phyloP scores from a whole-genome alignment of 2,113 vertebrate genomes.

The Sturnus vulgaris region DNA sequence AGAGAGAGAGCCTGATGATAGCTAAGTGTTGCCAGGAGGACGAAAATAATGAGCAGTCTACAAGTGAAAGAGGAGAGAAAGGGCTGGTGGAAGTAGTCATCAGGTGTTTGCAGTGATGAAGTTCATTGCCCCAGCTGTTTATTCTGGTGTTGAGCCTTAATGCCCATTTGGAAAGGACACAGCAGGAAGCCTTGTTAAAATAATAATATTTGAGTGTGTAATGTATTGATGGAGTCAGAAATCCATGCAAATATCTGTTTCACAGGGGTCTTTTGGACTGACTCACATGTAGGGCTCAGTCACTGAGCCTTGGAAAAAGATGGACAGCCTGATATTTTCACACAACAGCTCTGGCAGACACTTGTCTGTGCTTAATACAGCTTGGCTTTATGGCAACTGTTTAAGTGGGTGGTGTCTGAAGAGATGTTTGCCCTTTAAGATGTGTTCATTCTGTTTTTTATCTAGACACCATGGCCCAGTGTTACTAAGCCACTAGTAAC shows the following conservation, averaged over 20 bases:
- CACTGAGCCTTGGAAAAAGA: neutral
- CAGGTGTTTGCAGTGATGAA: conserved; percentile 71
- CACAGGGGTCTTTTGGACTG: neutral
- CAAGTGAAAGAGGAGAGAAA: conserved; percentile 5
- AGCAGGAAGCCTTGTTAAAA: conserved; percentile 57
- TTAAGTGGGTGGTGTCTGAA: neutral
- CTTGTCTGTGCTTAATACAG: neutral
- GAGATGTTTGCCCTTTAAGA: neutral
- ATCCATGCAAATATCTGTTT: conserved; percentile 13
- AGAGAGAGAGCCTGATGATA: conserved; percentile 34
- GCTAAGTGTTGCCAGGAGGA: conserved; percentile 62
- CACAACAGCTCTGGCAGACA: neutral
- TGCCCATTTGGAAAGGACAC: conserved; percentile 57
- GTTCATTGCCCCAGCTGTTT: conserved; percentile 70
- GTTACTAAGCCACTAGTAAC: neutral
- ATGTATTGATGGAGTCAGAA: conserved; percentile 28
- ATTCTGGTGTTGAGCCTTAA: conserved; percentile 46
- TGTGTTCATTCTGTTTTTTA: neutral
- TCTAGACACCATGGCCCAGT: rapidly evolving
- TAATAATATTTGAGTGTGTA: conserved; percentile 53
- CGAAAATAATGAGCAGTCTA: conserved; percentile 45
- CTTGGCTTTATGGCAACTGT: neutral
- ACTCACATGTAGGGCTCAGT: neutral
- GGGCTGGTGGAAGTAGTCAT: conserved; percentile 48
- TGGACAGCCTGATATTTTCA: neutral